phyloP scores from a whole-genome alignment of 2,888 invertebrate genomes.

The Entomobrya multifasciata region DNA sequence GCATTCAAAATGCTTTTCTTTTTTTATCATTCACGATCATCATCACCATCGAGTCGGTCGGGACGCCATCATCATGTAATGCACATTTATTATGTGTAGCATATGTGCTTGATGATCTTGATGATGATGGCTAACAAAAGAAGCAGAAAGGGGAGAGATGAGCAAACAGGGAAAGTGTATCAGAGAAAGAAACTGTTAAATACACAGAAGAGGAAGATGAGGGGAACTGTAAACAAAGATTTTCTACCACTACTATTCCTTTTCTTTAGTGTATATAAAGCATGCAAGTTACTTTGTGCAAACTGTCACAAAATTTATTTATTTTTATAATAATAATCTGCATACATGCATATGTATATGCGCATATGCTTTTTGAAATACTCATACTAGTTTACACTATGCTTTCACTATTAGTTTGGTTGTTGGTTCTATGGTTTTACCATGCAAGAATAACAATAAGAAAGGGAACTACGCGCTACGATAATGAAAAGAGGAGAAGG shows the following conservation, averaged over 20 bases:
- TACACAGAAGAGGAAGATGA: neutral
- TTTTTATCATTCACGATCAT: constrained; percentile 22
- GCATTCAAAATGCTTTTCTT: constrained; percentile 41
- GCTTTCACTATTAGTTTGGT: neutral
- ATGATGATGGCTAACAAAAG: constrained; percentile 55
- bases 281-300: constrained; percentile 10
- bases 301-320: constrained; percentile 50
- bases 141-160: neutral
- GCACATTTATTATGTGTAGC: constrained; percentile 56
- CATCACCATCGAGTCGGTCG: neutral
- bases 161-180: neutral
- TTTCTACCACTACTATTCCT: too few relatives aligned
- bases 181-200: too few relatives aligned
- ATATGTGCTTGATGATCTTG: constrained; percentile 64
- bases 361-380: neutral
- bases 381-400: neutral
- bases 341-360: neutral
- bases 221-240: too few relatives aligned
- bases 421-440: constrained; percentile 1
- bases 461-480: neutral
- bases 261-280: neutral
- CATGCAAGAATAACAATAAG: neutral
- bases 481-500: constrained; percentile 39
- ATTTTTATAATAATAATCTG: constrained; percentile 27
- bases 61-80: constrained; percentile 30